Conservation (phyloP, 2,888 invertebrate species). For the Adineta ricciae region DNA sequence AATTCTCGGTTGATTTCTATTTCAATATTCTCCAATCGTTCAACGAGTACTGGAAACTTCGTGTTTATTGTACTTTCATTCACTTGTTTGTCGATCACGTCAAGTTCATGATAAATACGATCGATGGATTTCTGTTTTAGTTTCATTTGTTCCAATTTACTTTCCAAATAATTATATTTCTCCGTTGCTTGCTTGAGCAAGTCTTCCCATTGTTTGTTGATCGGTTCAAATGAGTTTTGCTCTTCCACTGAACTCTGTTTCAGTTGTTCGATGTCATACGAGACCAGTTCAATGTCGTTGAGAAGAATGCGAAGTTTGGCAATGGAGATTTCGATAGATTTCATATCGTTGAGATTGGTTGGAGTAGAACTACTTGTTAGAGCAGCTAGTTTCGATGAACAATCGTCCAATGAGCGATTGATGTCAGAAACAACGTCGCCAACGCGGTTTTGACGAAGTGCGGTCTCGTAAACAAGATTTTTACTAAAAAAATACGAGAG, state of each 20-base stretch:
- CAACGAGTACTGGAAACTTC: not conserved
- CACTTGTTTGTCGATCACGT: not conserved
- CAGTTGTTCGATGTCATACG: constrained; percentile 15
- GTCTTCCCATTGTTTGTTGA: not conserved
- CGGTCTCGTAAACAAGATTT: not conserved
- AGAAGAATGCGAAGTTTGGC: not conserved
- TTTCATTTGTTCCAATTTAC: not conserved
- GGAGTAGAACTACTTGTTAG: not conserved
- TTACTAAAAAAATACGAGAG: not conserved
- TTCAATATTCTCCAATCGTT: not conserved
- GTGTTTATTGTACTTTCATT: not conserved
- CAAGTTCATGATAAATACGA: not conserved
- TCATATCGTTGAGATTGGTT: not conserved
- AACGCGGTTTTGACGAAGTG: not conserved
- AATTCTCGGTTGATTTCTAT: not conserved
- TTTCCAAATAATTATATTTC: not conserved
- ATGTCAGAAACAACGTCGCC: not conserved
- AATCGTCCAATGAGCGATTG: not conserved
- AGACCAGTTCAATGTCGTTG: not conserved
- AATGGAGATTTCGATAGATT: not conserved
- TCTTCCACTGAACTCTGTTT: not conserved
- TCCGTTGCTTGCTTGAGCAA: not conserved
- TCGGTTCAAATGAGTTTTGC: not conserved
- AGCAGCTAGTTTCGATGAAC: not conserved
- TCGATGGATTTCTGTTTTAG: not conserved